These are phyloP conservation scores for Tenebrosternarchus preto DNA, from an alignment of 2,113 vertebrate species.

Conservation along the genomic window DNA sequence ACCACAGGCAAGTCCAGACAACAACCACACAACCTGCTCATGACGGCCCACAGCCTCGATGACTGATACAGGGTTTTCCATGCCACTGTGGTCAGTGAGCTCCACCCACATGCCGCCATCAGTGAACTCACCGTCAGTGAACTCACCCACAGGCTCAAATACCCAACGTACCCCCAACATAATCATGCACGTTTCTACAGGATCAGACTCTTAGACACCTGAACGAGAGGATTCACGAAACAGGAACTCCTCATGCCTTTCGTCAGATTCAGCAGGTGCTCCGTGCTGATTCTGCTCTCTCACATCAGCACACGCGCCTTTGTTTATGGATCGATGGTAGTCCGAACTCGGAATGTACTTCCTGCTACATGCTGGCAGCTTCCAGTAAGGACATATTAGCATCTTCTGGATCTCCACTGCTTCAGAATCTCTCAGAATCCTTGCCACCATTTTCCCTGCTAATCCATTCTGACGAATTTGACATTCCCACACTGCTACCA, in stretches of 20 bases:
- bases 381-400: conserved; percentile 51
- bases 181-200: conserved; percentile 15
- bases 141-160: no score
- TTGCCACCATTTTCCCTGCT: conserved; percentile 27
- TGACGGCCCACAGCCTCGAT: not conserved
- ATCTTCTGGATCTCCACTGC: conserved; percentile 18
- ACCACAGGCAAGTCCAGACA: conserved; percentile 34
- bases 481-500: conserved; percentile 39
- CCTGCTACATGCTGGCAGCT: conserved; percentile 31
- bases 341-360: conserved; percentile 38
- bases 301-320: conserved; percentile 24
- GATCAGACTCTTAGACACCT: no score
- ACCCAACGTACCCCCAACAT: no score
- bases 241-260: conserved; percentile 27
- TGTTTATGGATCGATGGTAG: conserved; percentile 36
- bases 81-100: conserved; percentile 1
- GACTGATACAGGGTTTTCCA: conserved; percentile 35
- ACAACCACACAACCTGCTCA: no score
- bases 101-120: no score
- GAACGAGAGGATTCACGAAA: no score
- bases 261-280: conserved; percentile 37
- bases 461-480: conserved; percentile 46
- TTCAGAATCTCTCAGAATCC: conserved; percentile 33
- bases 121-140: no score
- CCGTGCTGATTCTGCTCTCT: no score